These are phyloP conservation scores for Tetramorium bicarinatum DNA, from an alignment of 2,888 invertebrate species.

Conservation along the genomic window DNA sequence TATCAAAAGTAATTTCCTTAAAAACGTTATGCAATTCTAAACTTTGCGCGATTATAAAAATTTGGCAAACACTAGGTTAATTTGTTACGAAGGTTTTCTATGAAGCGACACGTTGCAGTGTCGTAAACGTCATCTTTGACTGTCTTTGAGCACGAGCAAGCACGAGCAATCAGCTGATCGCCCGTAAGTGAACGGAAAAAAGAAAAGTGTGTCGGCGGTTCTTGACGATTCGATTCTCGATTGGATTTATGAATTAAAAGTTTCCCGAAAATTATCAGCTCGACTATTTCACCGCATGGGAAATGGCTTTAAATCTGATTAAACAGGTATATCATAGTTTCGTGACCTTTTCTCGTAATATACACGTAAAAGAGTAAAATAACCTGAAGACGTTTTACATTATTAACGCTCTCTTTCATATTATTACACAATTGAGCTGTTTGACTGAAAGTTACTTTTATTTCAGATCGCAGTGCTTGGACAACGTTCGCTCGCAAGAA, in stretches of 20 bases:
- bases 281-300: background rate
- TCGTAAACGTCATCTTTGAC: slow-evolving; percentile 27
- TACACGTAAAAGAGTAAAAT: background rate
- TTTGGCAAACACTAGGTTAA: slow-evolving; percentile 19
- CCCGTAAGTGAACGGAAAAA: too few species aligned
- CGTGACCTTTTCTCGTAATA: background rate
- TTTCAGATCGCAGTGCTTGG: slow-evolving; percentile 47
- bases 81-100: slow-evolving; percentile 12
- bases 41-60: slow-evolving; percentile 15
- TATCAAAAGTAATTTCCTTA: slow-evolving; percentile 25
- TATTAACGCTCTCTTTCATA: background rate
- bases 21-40: too few species aligned
- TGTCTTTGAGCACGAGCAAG: too few species aligned
- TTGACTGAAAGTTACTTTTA: background rate
- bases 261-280: background rate
- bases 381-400: background rate
- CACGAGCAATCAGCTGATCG: slow-evolving; percentile 35
- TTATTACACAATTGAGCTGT: background rate
- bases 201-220: too few species aligned
- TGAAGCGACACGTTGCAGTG: slow-evolving; percentile 13
- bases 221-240: background rate
- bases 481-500: slow-evolving; percentile 23
- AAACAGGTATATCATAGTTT: slow-evolving; percentile 61
- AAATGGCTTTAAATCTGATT: slow-evolving; percentile 65
- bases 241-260: slow-evolving; percentile 30